Evolutionary conservation across 2,797 vertebrate genomes (phyloP).

Genomic region (Sebastes baramenuke): DNA sequence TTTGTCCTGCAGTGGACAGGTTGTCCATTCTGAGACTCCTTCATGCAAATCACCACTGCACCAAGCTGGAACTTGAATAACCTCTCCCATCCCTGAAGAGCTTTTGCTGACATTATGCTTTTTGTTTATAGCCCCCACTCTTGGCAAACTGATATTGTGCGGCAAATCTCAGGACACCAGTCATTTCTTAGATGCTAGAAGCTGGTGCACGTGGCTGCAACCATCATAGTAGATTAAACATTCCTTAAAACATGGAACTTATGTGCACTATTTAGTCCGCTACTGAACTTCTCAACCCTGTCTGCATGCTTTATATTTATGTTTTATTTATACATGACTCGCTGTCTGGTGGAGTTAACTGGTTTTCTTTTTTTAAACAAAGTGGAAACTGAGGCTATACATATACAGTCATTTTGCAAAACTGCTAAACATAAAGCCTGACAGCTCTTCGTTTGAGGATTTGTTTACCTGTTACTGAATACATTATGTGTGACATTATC

Average conservation of each 20-base stretch:
- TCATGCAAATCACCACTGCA: constrained; percentile 14
- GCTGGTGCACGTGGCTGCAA: not conserved
- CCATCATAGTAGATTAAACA: not conserved
- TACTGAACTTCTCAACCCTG: constrained; percentile 1
- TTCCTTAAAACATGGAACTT: not conserved
- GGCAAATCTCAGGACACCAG: not conserved
- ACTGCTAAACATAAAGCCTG: not conserved
- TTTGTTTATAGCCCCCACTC: not conserved
- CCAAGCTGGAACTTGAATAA: not conserved
- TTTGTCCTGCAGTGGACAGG: constrained; percentile 9
- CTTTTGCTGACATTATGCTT: not conserved
- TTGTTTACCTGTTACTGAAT: not conserved
- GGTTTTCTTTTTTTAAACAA: not conserved
- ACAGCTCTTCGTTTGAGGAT: not conserved
- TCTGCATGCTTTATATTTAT: not conserved
- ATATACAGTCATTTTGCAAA: not conserved
- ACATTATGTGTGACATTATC: constrained; percentile 1
- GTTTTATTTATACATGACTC: constrained; percentile 25
- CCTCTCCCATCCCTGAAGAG: not conserved
- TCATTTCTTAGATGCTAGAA: not conserved
- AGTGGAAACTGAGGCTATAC: not conserved
- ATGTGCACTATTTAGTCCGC: not conserved
- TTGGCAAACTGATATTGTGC: not conserved
- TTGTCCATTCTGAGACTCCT: not conserved
- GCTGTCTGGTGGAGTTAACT: not conserved